Base-by-base conservation (phyloP, 1,140 invertebrate species). In the Bradysia coprophila region DNA sequence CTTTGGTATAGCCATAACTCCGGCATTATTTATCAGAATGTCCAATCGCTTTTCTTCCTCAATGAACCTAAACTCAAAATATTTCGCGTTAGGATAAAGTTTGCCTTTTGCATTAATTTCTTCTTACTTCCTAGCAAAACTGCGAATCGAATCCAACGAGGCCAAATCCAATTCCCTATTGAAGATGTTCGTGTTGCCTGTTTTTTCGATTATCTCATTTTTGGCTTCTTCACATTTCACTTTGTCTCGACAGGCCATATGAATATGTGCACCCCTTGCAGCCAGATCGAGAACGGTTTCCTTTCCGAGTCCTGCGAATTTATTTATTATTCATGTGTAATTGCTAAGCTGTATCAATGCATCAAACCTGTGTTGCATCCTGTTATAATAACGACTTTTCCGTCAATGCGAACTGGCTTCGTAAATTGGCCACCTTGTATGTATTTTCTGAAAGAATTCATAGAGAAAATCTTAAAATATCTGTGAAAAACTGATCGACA, bases 341-440 rank as follows among this genome's bases (percentile, higher is more conserved):
- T n/a, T n/a, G n/a, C n/a, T n/a, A n/a, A n/a, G n/a, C n/a, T n/a
- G n/a, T n/a, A n/a, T n/a, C n/a, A n/a, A n/a, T n/a, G n/a, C n/a
- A n/a, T n/a, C n/a, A 94, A 91, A 8, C 91, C 91, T 19, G 80
- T 78, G 55, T 91, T 94, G 28, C 79, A 81, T 15, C 90, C 90
- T 16, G 58, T 61, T 0, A 61, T 51, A 24, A 61, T 57, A 2
- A 59, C 56, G 43, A 61, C 56, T 46, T 61, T 61, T 45, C 56
- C 58, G 43, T 60, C 58, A 31, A 61, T 60, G 4, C 57, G 48
- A 40, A 36, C 38, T 9, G 4, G 6, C 10, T 23, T 39, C 10
- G 11, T 9, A n/a, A 39, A 39, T 39, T 39, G 38, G 2, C 38
- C 38, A 16, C 38, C 38, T n/a, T 39, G 38, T 18, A 39, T 39